A percentile compares a stretch with the other conserved stretches of the same genome.
These are phyloP conservation scores for Sphaerophoria rueppellii DNA, from an alignment of 2,888 invertebrate genomes.

Conservation along the genomic window DNA sequence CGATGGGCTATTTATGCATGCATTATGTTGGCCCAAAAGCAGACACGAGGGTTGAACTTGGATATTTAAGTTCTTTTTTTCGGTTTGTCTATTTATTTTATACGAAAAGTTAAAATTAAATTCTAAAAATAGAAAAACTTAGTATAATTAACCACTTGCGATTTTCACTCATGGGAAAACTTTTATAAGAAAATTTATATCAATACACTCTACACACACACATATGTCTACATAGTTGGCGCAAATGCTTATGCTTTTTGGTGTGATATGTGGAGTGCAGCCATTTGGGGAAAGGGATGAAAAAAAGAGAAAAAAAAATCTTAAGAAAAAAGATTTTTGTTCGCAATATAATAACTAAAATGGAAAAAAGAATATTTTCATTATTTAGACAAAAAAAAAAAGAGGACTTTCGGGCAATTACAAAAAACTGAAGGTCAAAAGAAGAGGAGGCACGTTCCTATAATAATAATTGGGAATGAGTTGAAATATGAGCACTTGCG, in stretches of 20 bases:
- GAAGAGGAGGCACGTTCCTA: neutral
- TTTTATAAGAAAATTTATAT: constrained; percentile 12
- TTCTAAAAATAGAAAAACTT: constrained; percentile 50
- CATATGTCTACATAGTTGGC: neutral
- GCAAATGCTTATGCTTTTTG: neutral
- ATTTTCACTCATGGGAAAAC: constrained; percentile 48
- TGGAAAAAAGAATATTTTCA: neutral
- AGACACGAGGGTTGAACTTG: constrained; percentile 49
- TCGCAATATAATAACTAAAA: neutral
- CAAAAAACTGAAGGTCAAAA: constrained; percentile 22
- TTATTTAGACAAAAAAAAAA: neutral
- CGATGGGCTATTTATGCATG: constrained; percentile 25
- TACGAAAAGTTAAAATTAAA: constrained; percentile 37
- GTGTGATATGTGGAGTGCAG: too few species aligned
- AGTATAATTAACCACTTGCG: constrained; percentile 60
- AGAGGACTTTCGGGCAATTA: neutral
- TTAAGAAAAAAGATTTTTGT: too few species aligned
- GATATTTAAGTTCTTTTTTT: constrained; percentile 36
- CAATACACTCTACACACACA: neutral
- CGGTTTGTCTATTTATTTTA: neutral
- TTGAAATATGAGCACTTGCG: neutral
- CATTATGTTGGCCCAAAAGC: constrained; percentile 34
- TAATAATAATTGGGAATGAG: constrained; percentile 2
- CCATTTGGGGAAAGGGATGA: too few species aligned
- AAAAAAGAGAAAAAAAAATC: too few species aligned